Base-by-base conservation (phyloP, 2,888 invertebrate genomes). In the Nemotelus pantherinus region DNA sequence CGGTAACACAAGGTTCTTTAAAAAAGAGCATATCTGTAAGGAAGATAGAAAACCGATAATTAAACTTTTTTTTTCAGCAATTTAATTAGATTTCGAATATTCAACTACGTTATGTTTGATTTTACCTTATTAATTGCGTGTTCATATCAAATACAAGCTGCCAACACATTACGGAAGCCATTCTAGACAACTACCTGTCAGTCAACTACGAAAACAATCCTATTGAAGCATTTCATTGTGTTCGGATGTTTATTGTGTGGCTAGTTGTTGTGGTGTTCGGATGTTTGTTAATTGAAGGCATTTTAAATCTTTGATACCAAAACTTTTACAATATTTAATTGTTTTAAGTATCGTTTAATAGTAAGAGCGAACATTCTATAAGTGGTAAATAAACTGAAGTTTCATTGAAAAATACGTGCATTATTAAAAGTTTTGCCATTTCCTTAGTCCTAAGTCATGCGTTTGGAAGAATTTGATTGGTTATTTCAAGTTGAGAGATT, bases 11-110 rank as follows among this genome's bases (percentile, higher is more conserved):
- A 67, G 77, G 72, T 72, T 79, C 80, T 79, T 80, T 77, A 80
- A 80, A 80, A 80, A 80, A 80, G 80, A 79, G 78, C 79, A 79
- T 79, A 77, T 77, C 78, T 78, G 78, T 70, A 74, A 77, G 58
- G 55, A 58, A 68, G n/a, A 72, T 25, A 72, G 60, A 76, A 64
- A 76, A 63, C 63, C 58, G 50, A 75, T 39, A 4, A 41, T 60
- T 48, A 72, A 58, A 60, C 44, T 72, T 57, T 47, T 43, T 41
- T 39, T 3, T 72, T 47, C 47, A 72, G 3, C 3, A 58, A 58
- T 44, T 5, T 70, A 41, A 25, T 25, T 25, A 25, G 25, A 1
- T 60, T n/a, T 55, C 63, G 43, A 55, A n/a, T 39, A 55, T 10
- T n/a, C 44, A 55, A 53, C 25, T 41, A 53, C 70, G 25, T 25